phyloP scores from a whole-genome alignment of 2,888 invertebrate genomes.

The Pterobdella sp. region DNA sequence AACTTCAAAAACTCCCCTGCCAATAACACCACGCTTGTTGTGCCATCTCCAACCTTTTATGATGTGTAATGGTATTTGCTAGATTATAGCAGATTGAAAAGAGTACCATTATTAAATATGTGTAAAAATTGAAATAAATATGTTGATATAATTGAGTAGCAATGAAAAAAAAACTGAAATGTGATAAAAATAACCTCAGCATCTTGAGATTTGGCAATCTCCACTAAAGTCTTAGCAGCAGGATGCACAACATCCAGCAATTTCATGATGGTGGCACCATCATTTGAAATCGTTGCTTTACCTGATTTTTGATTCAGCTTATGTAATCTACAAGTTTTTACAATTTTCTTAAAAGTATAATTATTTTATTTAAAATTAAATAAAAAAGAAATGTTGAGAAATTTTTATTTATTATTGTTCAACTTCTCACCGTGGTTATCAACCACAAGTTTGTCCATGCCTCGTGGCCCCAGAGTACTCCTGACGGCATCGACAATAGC shows the following conservation, averaged over 20 bases:
- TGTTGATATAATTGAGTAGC: background rate
- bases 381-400: background rate
- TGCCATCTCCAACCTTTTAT: slow-evolving; percentile 86
- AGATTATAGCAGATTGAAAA: background rate
- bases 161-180: background rate
- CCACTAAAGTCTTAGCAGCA: slow-evolving; percentile 91
- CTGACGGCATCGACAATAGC: slow-evolving; percentile 86
- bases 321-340: too few relatives aligned
- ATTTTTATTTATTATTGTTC: background rate
- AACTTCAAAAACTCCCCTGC: slow-evolving; percentile 92
- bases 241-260: slow-evolving; percentile 95
- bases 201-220: slow-evolving; percentile 98
- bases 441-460: slow-evolving; percentile 98
- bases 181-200: slow-evolving; percentile 65
- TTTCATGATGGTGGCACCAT: slow-evolving; percentile 97
- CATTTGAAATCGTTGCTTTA: slow-evolving; percentile 93
- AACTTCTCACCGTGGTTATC: slow-evolving; percentile 61
- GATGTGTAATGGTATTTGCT: background rate
- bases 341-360: too few relatives aligned
- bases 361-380: too few relatives aligned
- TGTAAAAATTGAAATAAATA: background rate
- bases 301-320: too few relatives aligned
- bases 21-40: slow-evolving; percentile 89
- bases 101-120: too few relatives aligned
- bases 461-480: slow-evolving; percentile 93